phyloP scores from a whole-genome alignment of 1,140 invertebrate genomes.

The Diorhabda sublineata region DNA sequence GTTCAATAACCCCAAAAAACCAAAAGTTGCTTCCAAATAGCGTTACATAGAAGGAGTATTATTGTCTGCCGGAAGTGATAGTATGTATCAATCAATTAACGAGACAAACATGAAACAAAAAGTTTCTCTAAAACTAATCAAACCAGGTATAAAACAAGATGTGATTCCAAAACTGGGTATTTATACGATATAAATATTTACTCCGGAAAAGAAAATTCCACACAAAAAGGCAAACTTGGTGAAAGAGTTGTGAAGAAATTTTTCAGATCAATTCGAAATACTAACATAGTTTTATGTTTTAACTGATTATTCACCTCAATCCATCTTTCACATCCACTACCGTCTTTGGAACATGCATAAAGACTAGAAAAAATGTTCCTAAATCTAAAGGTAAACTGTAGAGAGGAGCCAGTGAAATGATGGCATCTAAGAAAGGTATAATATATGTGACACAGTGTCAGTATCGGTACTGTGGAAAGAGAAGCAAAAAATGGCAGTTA shows the following conservation, averaged over 20 bases:
- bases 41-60: slow-evolving; percentile 1
- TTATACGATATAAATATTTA: too few relatives aligned
- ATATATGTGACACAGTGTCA: slow-evolving; percentile 1
- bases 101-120: slow-evolving; percentile 46
- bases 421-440: neutral
- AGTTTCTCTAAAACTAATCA: slow-evolving; percentile 3
- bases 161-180: slow-evolving; percentile 18
- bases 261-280: too few relatives aligned
- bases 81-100: neutral
- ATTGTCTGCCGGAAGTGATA: slow-evolving; percentile 5
- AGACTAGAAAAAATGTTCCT: slow-evolving; percentile 17
- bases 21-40: neutral
- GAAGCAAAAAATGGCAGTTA: neutral
- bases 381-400: slow-evolving; percentile 18
- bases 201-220: too few relatives aligned
- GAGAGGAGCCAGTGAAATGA: slow-evolving; percentile 10
- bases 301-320: slow-evolving; percentile 17
- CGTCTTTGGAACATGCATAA: slow-evolving; percentile 15
- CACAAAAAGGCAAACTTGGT: too few relatives aligned
- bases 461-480: neutral
- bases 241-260: too few relatives aligned
- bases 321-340: slow-evolving; percentile 3
- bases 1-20: neutral
- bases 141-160: slow-evolving; percentile 43
- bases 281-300: neutral